Evolutionary conservation across 1,140 invertebrate species (phyloP), one percentile per base, ranked within the genome.

Genomic region (Neocloeon triangulifer): DNA sequence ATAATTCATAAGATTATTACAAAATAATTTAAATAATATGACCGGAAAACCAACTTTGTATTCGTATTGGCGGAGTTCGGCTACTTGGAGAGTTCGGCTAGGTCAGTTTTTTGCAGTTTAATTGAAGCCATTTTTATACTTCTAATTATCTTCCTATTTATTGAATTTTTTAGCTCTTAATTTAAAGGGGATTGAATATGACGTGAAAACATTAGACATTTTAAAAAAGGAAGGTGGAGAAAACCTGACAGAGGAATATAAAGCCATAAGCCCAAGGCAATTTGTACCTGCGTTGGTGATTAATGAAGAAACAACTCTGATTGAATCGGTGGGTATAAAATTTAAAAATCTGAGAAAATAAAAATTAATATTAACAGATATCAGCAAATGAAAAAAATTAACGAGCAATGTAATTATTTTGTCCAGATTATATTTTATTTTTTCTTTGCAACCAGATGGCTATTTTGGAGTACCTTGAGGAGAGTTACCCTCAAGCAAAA

Each of bases 391-490:
- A 25, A 10, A 25, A 9, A n/a, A n/a, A n/a, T n/a, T n/a, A n/a
- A n/a, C n/a, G n/a, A n/a, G n/a, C n/a, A n/a, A n/a, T n/a, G n/a
- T n/a, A n/a, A n/a, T n/a, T n/a, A n/a, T n/a, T n/a, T n/a, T n/a
- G n/a, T n/a, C n/a, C n/a, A n/a, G n/a, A n/a, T n/a, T n/a, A n/a
- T 19, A 33, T 25, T 17, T 5, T 33, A 7, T 26, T 25, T 16
- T 14, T 6, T 33, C 13, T 23, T 53, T 51, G 7, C 43, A n/a
- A n/a, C n/a, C n/a, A 73, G 51, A 50, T 92, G 25, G 82, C 80
- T 43, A 94, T 96, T 35, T 70, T 96, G 62, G 81, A 94, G 54
- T 95, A 92, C 55, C 58, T 96, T 44, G 88, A 96, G 56, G 89
- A 95, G 54, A 79, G 72, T 1, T 64, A 79, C 47, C 80, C 81